A percentile compares a stretch with the other conserved stretches of the same genome.
Evolutionary conservation across 37 sponge, comb jelly and placozoan genomes (phyloP).

Genomic region (Chondrilla cf. caribensis): DNA sequence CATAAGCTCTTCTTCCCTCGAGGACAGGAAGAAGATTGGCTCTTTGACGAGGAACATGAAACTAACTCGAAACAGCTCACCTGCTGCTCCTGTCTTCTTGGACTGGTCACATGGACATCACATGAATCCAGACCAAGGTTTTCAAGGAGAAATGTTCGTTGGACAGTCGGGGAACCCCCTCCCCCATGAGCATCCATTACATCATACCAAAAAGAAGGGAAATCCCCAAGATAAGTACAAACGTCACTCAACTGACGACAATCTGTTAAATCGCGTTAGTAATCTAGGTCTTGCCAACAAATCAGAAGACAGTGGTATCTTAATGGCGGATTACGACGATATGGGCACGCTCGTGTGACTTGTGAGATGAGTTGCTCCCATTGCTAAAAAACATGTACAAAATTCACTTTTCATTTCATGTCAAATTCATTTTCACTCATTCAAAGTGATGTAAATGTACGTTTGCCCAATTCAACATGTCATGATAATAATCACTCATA

Average conservation of each 20-base stretch:
- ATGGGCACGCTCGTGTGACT: neutral
- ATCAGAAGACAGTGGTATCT: slow-evolving; percentile 17
- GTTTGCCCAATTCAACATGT: too few relatives aligned
- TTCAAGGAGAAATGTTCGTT: neutral
- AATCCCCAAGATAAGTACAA: neutral
- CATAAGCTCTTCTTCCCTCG: neutral
- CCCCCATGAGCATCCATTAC: neutral
- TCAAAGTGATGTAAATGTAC: too few relatives aligned
- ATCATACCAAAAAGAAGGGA: neutral
- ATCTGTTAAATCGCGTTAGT: neutral
- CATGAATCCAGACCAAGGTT: too few relatives aligned
- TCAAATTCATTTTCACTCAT: too few relatives aligned
- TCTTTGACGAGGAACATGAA: neutral
- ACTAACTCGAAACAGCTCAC: slow-evolving; percentile 1
- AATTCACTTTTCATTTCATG: too few relatives aligned
- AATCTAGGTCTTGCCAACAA: neutral
- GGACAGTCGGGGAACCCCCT: neutral
- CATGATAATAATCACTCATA: too few relatives aligned
- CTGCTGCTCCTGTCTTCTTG: neutral
- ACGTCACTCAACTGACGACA: slow-evolving; percentile 5
- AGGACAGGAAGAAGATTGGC: neutral
- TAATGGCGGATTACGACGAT: neutral
- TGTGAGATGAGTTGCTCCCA: too few relatives aligned
- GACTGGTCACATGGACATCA: neutral
- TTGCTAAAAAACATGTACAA: too few relatives aligned